These are phyloP conservation scores for Lates japonicus DNA, from an alignment of 2,797 vertebrate species.

Conservation along the genomic window DNA sequence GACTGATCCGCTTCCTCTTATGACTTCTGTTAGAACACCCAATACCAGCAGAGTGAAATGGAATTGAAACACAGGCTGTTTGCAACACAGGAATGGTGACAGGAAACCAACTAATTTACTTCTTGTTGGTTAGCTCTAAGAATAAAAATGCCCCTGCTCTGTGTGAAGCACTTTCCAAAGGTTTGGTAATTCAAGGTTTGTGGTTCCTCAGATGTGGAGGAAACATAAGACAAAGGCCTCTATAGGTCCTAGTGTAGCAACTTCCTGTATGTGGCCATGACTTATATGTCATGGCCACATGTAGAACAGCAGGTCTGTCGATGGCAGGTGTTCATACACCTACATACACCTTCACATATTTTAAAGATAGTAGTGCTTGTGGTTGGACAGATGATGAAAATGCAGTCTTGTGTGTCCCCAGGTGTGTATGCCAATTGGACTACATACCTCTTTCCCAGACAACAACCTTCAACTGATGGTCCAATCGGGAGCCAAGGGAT, in stretches of 20 bases:
- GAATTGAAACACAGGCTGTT: too few species aligned
- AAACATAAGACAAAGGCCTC: not conserved
- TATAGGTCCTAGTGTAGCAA: not conserved
- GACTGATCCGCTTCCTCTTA: not conserved
- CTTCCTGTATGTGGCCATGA: too few species aligned
- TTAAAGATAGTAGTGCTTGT: not conserved
- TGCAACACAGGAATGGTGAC: not conserved
- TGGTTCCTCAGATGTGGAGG: not conserved
- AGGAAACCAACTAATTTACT: not conserved
- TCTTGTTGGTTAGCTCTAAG: not conserved
- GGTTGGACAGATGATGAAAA: not conserved
- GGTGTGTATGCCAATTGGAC: conserved; percentile 96
- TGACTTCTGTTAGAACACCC: not conserved
- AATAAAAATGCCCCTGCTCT: not conserved
- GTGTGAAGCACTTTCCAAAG: not conserved
- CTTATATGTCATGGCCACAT: too few species aligned
- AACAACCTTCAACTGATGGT: conserved; percentile 99
- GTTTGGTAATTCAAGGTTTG: too few species aligned
- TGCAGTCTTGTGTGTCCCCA: conserved; percentile 58
- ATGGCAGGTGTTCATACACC: too few species aligned
- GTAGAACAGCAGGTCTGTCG: too few species aligned
- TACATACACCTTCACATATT: too few species aligned
- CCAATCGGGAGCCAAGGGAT: conserved; percentile 98
- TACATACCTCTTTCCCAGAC: conserved; percentile 94
- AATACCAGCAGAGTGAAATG: not conserved